Evolutionary conservation across 2,888 invertebrate species (phyloP).

Genomic region (Xylocampa areola): DNA sequence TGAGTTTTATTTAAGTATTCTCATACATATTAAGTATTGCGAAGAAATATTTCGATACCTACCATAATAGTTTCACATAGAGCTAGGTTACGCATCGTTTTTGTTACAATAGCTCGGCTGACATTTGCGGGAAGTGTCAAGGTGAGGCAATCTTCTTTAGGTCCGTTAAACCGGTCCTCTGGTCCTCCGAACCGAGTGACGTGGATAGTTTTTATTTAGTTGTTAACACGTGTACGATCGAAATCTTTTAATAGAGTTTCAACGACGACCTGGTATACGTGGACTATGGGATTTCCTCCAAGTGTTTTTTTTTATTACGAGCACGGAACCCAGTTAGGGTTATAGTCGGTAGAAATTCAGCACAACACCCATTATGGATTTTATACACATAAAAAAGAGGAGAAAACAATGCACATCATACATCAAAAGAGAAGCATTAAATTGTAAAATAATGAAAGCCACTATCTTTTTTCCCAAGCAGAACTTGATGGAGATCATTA

Average conservation of each 20-base stretch:
- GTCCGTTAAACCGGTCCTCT: slow-evolving; percentile 68
- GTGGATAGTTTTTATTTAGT: slow-evolving; percentile 28
- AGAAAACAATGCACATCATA: too few species aligned
- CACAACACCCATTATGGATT: too few species aligned
- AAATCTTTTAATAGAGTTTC: slow-evolving; percentile 17
- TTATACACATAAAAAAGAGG: too few species aligned
- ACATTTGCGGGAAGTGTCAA: slow-evolving; percentile 73
- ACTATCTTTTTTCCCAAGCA: too few species aligned
- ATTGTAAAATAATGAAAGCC: too few species aligned
- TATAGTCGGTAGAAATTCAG: too few species aligned
- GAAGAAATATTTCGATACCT: background rate
- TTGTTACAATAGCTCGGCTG: slow-evolving; percentile 54
- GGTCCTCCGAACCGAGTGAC: slow-evolving; percentile 34
- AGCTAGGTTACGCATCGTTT: slow-evolving; percentile 13
- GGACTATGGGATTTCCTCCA: background rate
- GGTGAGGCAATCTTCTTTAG: slow-evolving; percentile 67
- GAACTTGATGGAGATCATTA: too few species aligned
- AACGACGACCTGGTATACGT: background rate
- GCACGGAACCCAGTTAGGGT: too few species aligned
- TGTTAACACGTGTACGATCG: slow-evolving; percentile 23
- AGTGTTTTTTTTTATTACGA: too few species aligned
- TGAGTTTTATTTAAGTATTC: too few species aligned
- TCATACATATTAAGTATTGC: too few species aligned
- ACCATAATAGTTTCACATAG: background rate
- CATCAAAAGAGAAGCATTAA: too few species aligned